A percentile compares a stretch with the other conserved stretches of the same genome.
Evolutionary conservation across 2,888 invertebrate species (phyloP).

Genomic region (Philereme transversata): DNA sequence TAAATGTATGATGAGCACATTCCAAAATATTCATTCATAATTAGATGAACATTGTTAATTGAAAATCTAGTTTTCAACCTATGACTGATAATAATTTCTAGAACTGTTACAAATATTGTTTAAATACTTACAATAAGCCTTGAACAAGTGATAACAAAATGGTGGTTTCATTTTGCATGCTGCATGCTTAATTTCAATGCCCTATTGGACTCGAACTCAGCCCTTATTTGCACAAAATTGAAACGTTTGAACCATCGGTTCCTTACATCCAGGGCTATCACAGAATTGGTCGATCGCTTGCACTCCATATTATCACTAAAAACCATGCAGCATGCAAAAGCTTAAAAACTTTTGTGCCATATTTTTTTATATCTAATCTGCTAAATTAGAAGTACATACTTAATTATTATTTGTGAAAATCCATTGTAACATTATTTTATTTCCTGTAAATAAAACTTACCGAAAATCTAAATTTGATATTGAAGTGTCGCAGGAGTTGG

Average conservation of each 20-base stretch:
- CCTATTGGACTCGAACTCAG: conserved; percentile 45
- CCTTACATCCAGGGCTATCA: conserved; percentile 52
- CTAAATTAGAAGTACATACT: neutral
- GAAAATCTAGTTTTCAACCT: conserved; percentile 33
- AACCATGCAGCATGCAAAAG: conserved; percentile 83
- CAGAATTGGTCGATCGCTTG: conserved; percentile 53
- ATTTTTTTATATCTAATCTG: conserved; percentile 10
- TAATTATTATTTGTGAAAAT: neutral
- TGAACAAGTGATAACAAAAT: conserved; percentile 25
- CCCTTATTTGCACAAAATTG: conserved; percentile 56
- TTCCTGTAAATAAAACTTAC: neutral
- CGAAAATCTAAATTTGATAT: too few relatives aligned
- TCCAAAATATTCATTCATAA: conserved; percentile 15
- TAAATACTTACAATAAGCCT: conserved; percentile 21
- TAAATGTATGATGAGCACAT: conserved; percentile 61
- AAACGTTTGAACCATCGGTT: conserved; percentile 57
- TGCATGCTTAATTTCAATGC: conserved; percentile 73
- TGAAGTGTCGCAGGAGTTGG: too few relatives aligned
- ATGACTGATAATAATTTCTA: conserved; percentile 41
- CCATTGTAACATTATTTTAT: neutral
- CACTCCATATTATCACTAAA: conserved; percentile 50
- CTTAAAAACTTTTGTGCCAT: conserved; percentile 55
- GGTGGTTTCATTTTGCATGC: conserved; percentile 72
- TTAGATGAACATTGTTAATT: conserved; percentile 8
- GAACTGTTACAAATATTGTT: conserved; percentile 9